Evolutionary conservation across 1,140 invertebrate genomes (phyloP).

Genomic region (Drosophila arizonae): DNA sequence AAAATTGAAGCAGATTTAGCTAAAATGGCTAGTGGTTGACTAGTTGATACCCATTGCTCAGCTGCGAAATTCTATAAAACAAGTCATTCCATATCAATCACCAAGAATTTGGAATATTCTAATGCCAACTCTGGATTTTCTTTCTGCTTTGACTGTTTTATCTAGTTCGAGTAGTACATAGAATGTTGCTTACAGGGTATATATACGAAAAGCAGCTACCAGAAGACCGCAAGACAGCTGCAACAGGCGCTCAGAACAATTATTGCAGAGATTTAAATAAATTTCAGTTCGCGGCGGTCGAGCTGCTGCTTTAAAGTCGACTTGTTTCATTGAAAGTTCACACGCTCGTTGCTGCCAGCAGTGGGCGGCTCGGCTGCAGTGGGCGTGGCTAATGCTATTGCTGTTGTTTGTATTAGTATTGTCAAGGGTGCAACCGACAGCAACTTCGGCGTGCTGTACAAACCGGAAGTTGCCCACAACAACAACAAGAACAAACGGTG

Average conservation of each 20-base stretch:
- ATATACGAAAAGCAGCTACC: too few species aligned
- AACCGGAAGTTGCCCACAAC: conserved; percentile 57
- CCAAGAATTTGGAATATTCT: too few species aligned
- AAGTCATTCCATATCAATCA: too few species aligned
- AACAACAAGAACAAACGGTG: conserved; percentile 13
- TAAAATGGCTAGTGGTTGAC: too few species aligned
- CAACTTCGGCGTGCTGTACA: conserved; percentile 58
- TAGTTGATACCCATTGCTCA: too few species aligned
- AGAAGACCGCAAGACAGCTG: conserved; percentile 17
- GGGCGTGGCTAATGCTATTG: conserved; percentile 22
- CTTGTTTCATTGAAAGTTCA: conserved; percentile 57
- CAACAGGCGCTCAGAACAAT: conserved; percentile 74
- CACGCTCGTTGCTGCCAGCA: conserved; percentile 43
- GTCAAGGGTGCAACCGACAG: conserved; percentile 64
- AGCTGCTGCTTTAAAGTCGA: conserved; percentile 20
- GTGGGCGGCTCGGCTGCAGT: background rate
- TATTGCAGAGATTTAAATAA: conserved; percentile 77
- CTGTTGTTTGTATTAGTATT: conserved; percentile 5
- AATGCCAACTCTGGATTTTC: too few species aligned
- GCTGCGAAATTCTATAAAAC: too few species aligned
- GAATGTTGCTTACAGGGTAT: too few species aligned
- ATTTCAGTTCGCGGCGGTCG: conserved; percentile 49
- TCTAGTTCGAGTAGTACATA: too few species aligned
- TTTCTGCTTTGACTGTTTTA: too few species aligned
- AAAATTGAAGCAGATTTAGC: conserved; percentile 1